A percentile compares a stretch with the other conserved stretches of the same genome.
These are phyloP conservation scores for Aporophyla nigra DNA, from an alignment of 2,888 invertebrate genomes.

Conservation along the genomic window DNA sequence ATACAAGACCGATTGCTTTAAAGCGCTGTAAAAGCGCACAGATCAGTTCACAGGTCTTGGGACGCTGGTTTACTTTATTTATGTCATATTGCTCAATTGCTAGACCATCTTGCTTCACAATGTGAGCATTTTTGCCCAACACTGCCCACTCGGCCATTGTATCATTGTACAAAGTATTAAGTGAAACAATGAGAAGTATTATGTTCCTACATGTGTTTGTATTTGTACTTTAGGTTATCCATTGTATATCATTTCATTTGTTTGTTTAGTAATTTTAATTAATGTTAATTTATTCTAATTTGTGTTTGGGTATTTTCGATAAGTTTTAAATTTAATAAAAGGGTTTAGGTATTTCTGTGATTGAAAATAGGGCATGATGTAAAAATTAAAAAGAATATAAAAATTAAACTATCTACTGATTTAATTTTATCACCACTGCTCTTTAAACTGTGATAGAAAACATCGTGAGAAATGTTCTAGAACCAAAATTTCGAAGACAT, in stretches of 20 bases:
- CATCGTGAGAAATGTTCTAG: too few species aligned
- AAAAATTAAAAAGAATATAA: background rate
- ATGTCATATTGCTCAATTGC: slow-evolving; percentile 78
- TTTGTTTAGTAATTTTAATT: slow-evolving; percentile 60
- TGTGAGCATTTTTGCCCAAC: slow-evolving; percentile 81
- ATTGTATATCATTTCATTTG: slow-evolving; percentile 73
- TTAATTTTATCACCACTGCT: too few species aligned
- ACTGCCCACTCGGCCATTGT: slow-evolving; percentile 76
- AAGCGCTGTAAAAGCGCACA: slow-evolving; percentile 60
- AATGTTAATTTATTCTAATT: slow-evolving; percentile 49
- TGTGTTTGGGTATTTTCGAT: slow-evolving; percentile 27
- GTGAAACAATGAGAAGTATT: slow-evolving; percentile 81
- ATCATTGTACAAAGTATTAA: slow-evolving; percentile 62
- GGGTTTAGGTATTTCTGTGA: background rate
- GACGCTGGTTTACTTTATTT: slow-evolving; percentile 70
- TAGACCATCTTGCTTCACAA: slow-evolving; percentile 80
- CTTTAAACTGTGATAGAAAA: too few species aligned
- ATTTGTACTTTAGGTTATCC: slow-evolving; percentile 83
- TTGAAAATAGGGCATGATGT: background rate
- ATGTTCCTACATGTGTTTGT: slow-evolving; percentile 34
- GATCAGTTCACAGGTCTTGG: slow-evolving; percentile 64
- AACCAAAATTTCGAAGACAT: too few species aligned
- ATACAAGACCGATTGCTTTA: slow-evolving; percentile 64
- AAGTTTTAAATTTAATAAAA: slow-evolving; percentile 4
- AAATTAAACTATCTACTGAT: background rate